Evolutionary conservation across 1,140 invertebrate genomes (phyloP), one percentile per base, ranked within the genome.

Genomic region (Lycorma delicatula): DNA sequence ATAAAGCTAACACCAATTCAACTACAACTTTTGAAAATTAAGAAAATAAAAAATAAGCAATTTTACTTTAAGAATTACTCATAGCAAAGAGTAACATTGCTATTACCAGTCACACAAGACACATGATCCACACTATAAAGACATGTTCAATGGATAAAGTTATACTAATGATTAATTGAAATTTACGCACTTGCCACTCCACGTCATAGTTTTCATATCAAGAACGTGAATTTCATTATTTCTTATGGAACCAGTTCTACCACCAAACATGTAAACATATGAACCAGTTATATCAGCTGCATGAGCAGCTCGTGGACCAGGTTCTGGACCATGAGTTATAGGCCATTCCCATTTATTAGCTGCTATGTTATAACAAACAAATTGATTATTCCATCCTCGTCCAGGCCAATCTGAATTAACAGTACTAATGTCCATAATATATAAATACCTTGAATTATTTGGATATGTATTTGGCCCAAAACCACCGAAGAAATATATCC

Each of bases 261-360:
- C 77, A 41, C 77, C 77, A 70, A 77, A 78, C 23, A 78, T 62
- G 58, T 70, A 77, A 2, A 74, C 71, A 46, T 60, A 66, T 28
- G 62, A 58, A 7, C 66, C 67, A 4, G 68, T 51, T 34, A 66
- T 63, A 11, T 68, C 68, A 46, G 66, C 67, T 29, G 75, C 68
- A 64, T 76, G 72, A 9, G 77, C 76, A 34, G 77, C 77, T 49
- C 76, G 59, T 5, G 74, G 70, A 31, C 54, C 49, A n/a, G 76
- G 77, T 9, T 63, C 58, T 6, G 27, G 12, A 13, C 75, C 74
- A 28, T 60, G 62, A 26, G 63, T 68, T 50, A 60, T 36, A 25
- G 72, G 70, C 60, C 67, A 72, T 22, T 54, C 62, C 74, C 73
- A 75, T 9, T 49, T 59, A 28, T 64, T 65, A n/a, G 7, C 52